Percentiles rank a stretch among this genome's conserved stretches.
These are phyloP conservation scores for Sturmia bella DNA, from an alignment of 2,888 invertebrate genomes.

Conservation along the genomic window DNA sequence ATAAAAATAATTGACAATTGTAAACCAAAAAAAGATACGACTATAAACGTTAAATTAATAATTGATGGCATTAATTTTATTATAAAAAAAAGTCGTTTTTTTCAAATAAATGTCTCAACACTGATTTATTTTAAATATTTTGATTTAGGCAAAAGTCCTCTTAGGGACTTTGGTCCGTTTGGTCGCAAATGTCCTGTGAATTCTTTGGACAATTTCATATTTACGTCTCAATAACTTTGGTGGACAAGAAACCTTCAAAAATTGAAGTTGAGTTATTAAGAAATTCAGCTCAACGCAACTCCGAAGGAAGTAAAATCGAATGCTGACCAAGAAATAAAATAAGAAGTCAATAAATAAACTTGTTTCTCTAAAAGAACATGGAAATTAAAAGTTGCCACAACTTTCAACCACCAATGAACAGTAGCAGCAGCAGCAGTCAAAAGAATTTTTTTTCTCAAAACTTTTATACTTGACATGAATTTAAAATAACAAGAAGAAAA, in stretches of 20 bases:
- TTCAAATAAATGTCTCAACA: too few relatives aligned
- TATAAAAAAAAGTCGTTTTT: too few relatives aligned
- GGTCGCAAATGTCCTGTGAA: too few relatives aligned
- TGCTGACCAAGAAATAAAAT: slow-evolving; percentile 26
- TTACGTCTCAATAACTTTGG: slow-evolving; percentile 41
- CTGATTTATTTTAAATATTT: too few relatives aligned
- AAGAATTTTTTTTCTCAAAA: slow-evolving; percentile 33
- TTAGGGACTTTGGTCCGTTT: too few relatives aligned
- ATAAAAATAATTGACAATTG: too few relatives aligned
- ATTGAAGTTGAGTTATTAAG: background rate
- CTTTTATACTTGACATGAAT: slow-evolving; percentile 63
- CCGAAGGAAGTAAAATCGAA: slow-evolving; percentile 8
- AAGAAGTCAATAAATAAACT: background rate
- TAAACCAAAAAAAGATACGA: too few relatives aligned
- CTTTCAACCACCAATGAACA: background rate
- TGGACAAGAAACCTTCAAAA: slow-evolving; percentile 51
- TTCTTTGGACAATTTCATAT: too few relatives aligned
- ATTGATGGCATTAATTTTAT: too few relatives aligned
- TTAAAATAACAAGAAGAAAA: slow-evolving; percentile 26
- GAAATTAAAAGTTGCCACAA: slow-evolving; percentile 63
- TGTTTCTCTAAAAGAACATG: slow-evolving; percentile 28
- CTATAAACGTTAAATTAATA: too few relatives aligned
- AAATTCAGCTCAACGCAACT: slow-evolving; percentile 6
- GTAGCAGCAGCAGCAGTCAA: slow-evolving; percentile 1
- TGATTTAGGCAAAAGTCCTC: too few relatives aligned